Evolutionary conservation across 2,113 vertebrate species (phyloP).

Genomic region (Aleadryas rufinucha): DNA sequence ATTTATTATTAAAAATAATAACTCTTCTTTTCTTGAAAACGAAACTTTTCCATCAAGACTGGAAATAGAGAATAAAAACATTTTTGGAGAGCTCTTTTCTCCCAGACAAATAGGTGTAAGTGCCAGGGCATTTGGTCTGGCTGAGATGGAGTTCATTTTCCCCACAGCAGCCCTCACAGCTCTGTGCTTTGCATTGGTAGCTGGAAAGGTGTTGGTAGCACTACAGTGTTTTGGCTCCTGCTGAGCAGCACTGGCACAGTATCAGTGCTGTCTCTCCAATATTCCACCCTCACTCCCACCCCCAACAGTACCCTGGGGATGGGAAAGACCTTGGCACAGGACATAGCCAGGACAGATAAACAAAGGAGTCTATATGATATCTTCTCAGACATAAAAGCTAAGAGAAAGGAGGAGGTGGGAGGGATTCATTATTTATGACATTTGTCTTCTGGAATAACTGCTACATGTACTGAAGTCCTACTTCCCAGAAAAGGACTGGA

Average conservation of each 20-base stretch:
- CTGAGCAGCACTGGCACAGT: background rate
- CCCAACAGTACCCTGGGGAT: rapidly evolving
- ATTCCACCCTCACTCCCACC: background rate
- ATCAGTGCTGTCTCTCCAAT: rapidly evolving
- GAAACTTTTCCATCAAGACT: conserved; percentile 13
- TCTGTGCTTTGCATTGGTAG: rapidly evolving
- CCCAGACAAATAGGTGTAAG: background rate
- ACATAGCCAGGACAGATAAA: background rate
- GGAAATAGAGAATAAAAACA: background rate
- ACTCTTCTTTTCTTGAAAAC: background rate
- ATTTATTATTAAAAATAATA: too few relatives aligned
- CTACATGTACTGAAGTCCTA: background rate
- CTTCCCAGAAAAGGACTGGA: background rate
- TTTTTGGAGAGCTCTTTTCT: background rate
- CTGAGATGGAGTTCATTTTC: background rate
- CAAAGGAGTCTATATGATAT: background rate
- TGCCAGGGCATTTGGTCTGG: background rate
- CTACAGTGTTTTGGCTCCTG: background rate
- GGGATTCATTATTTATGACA: background rate
- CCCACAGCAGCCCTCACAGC: background rate
- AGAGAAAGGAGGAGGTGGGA: rapidly evolving
- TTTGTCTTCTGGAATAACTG: background rate
- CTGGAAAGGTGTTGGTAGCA: background rate
- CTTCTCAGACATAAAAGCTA: background rate
- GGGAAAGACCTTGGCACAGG: background rate